phyloP scores from a whole-genome alignment of 2,888 invertebrate genomes.

The Mesochorus sp. region DNA sequence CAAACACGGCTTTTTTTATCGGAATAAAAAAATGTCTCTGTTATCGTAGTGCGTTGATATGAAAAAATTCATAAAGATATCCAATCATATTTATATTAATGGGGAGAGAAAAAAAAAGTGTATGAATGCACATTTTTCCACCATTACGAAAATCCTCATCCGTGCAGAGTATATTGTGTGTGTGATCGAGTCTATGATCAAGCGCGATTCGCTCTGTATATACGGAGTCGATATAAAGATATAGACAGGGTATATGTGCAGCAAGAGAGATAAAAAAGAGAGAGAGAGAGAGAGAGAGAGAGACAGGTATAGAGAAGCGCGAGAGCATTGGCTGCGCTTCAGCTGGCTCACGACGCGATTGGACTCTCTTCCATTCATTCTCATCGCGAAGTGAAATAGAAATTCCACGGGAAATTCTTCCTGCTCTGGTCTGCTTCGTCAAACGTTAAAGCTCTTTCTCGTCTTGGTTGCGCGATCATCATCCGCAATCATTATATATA shows the following conservation, averaged over 20 bases:
- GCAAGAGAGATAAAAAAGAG: too few species aligned
- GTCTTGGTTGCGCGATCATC: too few species aligned
- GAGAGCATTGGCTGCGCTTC: conserved; percentile 28
- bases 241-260: too few species aligned
- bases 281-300: too few species aligned
- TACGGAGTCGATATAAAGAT: conserved; percentile 3
- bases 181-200: not conserved
- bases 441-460: not conserved
- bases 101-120: not conserved
- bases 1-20: too few species aligned
- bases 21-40: too few species aligned
- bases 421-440: not conserved
- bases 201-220: not conserved
- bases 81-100: too few species aligned
- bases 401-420: conserved; percentile 49
- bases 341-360: conserved; percentile 34
- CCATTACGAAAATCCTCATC: not conserved
- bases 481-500: too few species aligned
- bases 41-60: too few species aligned
- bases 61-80: too few species aligned
- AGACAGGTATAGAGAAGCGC: too few species aligned
- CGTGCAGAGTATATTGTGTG: not conserved
- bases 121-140: conserved; percentile 1
- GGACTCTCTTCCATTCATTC: conserved; percentile 39
- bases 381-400: conserved; percentile 41